Percentiles rank a stretch among this genome's conserved stretches.
These are phyloP conservation scores for Ochlodes sylvanus DNA, from an alignment of 2,888 invertebrate species.

Conservation along the genomic window DNA sequence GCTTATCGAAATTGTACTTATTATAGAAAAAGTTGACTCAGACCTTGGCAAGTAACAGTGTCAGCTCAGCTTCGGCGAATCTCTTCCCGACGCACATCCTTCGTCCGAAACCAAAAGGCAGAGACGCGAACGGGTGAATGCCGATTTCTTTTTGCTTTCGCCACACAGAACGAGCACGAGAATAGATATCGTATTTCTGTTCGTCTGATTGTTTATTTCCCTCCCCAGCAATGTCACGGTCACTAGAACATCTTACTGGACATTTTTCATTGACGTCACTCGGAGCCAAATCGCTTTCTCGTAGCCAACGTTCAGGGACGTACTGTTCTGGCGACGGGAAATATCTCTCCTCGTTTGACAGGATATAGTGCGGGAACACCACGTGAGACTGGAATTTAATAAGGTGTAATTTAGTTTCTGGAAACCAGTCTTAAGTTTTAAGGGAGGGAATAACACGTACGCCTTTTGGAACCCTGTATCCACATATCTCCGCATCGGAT, in stretches of 20 bases:
- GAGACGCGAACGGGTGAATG: conserved; percentile 90
- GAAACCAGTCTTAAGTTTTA: background rate
- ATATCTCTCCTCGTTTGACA: conserved; percentile 89
- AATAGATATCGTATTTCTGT: conserved; percentile 34
- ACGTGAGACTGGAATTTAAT: conserved; percentile 88
- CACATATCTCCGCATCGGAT: conserved; percentile 90
- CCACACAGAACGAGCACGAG: conserved; percentile 53
- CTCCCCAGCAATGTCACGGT: conserved; percentile 27
- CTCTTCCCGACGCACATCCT: conserved; percentile 91
- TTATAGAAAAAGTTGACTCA: background rate
- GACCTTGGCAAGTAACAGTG: conserved; percentile 90
- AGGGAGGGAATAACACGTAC: conserved; percentile 75
- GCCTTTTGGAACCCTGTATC: conserved; percentile 92
- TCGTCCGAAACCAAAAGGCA: conserved; percentile 91
- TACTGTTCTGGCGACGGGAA: conserved; percentile 89
- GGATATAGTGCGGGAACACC: conserved; percentile 91
- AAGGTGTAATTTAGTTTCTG: background rate
- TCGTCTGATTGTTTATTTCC: conserved; percentile 36
- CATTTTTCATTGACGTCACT: conserved; percentile 10
- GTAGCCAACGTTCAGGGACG: conserved; percentile 92
- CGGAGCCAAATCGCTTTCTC: conserved; percentile 64
- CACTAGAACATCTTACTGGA: conserved; percentile 16
- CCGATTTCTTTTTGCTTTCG: conserved; percentile 81
- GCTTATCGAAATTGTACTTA: background rate
- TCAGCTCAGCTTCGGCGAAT: conserved; percentile 92